Percentiles rank a stretch among this genome's conserved stretches.
Conservation (phyloP, 1,140 invertebrate species). For the Diplogasteroides magnus region DNA sequence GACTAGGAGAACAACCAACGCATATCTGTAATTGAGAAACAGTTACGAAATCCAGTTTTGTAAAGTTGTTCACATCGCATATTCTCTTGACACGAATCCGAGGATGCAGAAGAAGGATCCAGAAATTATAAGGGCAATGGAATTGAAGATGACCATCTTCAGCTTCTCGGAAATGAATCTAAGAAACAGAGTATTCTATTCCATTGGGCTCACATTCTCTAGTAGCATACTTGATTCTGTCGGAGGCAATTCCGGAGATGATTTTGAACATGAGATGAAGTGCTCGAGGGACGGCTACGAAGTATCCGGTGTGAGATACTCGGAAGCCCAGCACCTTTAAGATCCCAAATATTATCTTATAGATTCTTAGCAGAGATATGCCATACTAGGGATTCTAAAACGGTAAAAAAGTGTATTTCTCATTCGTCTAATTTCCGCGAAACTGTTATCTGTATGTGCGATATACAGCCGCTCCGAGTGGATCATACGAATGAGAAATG, state of each 20-base stretch:
- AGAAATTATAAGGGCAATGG: constrained; percentile 32
- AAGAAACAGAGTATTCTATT: constrained; percentile 24
- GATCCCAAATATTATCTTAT: constrained; percentile 9
- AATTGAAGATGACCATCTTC: constrained; percentile 34
- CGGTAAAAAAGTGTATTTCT: too few relatives aligned
- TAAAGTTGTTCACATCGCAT: constrained; percentile 6
- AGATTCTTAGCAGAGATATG: background rate
- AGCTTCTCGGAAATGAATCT: constrained; percentile 28
- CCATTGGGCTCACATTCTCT: constrained; percentile 23
- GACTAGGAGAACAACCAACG: constrained; percentile 16
- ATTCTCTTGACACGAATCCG: constrained; percentile 25
- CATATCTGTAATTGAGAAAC: background rate
- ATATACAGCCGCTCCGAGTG: too few relatives aligned
- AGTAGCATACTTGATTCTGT: constrained; percentile 27
- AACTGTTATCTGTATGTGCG: too few relatives aligned
- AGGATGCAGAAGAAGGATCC: constrained; percentile 30
- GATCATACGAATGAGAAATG: too few relatives aligned
- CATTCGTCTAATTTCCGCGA: too few relatives aligned
- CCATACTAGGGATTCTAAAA: background rate
- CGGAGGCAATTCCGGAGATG: constrained; percentile 22
- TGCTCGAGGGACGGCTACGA: constrained; percentile 29
- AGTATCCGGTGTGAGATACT: constrained; percentile 30
- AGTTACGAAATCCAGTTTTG: background rate
- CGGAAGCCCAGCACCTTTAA: constrained; percentile 22
- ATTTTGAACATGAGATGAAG: constrained; percentile 31